These are phyloP conservation scores for Myxocyprinus asiaticus DNA, from an alignment of 2,113 vertebrate species.

Conservation along the genomic window DNA sequence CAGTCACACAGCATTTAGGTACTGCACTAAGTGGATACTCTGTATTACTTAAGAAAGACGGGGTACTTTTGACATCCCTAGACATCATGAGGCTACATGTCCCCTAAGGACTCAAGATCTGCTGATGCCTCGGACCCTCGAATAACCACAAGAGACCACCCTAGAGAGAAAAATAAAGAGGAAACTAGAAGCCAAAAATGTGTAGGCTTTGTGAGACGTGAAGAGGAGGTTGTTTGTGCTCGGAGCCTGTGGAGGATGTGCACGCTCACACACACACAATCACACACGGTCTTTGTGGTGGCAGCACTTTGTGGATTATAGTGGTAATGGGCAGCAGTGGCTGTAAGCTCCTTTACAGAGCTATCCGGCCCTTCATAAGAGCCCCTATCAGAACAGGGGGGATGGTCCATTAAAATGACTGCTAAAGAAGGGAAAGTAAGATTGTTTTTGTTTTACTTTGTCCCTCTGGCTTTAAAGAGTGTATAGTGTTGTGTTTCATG, in stretches of 20 bases:
- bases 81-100: not conserved
- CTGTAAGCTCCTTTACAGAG: constrained; percentile 53
- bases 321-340: constrained; percentile 41
- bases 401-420: not conserved
- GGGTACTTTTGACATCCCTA: too few relatives aligned
- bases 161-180: not conserved
- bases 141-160: too few relatives aligned
- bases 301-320: constrained; percentile 49
- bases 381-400: not conserved
- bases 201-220: not conserved
- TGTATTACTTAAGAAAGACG: too few relatives aligned
- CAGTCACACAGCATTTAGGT: too few relatives aligned
- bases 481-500: constrained; percentile 21
- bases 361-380: constrained; percentile 45
- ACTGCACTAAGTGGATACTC: too few relatives aligned
- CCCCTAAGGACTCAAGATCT: not conserved
- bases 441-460: not conserved
- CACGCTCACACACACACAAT: constrained; percentile 62
- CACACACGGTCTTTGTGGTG: constrained; percentile 50
- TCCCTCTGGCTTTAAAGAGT: not conserved
- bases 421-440: constrained; percentile 14
- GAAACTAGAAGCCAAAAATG: too few relatives aligned
- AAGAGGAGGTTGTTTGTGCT: not conserved
- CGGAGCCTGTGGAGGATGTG: not conserved
- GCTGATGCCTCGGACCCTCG: not conserved